Conservation (phyloP, 2,797 vertebrate genomes). For the Schizothorax lantsangensis region DNA sequence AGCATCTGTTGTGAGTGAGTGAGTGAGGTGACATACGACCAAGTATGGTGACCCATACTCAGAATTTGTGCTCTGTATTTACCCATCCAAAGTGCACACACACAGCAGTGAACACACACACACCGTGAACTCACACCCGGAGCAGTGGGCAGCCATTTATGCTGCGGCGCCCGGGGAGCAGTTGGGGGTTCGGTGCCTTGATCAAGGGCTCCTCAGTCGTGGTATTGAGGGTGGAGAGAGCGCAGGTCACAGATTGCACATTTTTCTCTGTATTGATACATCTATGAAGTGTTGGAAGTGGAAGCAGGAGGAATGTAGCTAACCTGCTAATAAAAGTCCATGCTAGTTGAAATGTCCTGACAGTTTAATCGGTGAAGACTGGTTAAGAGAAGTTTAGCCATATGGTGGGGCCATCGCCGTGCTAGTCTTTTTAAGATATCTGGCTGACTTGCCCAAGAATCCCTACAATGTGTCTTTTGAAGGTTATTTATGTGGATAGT, state of each 20-base stretch:
- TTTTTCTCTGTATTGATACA: not conserved
- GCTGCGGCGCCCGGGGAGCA: too few relatives aligned
- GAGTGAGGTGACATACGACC: too few relatives aligned
- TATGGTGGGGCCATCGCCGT: not conserved
- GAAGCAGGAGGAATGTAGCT: conserved; percentile 17
- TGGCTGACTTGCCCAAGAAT: not conserved
- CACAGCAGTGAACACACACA: too few relatives aligned
- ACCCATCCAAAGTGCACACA: too few relatives aligned
- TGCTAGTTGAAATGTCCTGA: not conserved
- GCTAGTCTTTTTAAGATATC: not conserved
- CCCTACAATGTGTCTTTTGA: not conserved
- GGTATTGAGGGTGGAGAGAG: not conserved
- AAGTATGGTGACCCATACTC: too few relatives aligned
- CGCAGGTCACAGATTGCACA: conserved; percentile 6
- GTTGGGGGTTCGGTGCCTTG: too few relatives aligned
- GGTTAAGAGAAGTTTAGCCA: not conserved
- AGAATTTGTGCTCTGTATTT: too few relatives aligned
- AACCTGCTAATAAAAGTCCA: not conserved
- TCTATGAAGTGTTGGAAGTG: not conserved
- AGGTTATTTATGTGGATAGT: not conserved
- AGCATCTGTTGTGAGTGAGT: conserved; percentile 7
- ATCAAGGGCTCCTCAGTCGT: too few relatives aligned
- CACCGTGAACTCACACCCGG: too few relatives aligned
- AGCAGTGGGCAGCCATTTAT: too few relatives aligned
- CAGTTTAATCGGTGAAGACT: not conserved